phyloP scores from a whole-genome alignment of 1,140 invertebrate genomes.

The Marisa cornuarietis region DNA sequence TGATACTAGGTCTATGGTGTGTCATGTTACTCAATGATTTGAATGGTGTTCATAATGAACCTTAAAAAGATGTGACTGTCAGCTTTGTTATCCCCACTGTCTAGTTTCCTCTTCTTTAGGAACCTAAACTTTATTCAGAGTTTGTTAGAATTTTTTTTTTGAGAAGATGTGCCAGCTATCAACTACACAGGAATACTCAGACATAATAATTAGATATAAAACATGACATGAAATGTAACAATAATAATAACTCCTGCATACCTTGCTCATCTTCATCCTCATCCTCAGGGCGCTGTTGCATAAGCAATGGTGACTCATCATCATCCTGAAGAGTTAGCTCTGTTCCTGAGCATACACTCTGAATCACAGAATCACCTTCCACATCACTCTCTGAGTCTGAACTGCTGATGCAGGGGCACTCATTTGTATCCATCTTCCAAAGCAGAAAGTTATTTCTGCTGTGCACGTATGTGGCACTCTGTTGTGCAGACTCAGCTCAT shows the following conservation, averaged over 20 bases:
- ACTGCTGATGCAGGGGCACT: slow-evolving; percentile 29
- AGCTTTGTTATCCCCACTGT: no score
- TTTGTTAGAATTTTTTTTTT: no score
- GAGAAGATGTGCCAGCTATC: no score
- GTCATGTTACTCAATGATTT: no score
- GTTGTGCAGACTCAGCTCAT: neutral
- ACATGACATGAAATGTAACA: neutral
- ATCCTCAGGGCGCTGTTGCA: slow-evolving; percentile 38
- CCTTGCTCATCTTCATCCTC: slow-evolving; percentile 32
- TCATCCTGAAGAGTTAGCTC: slow-evolving; percentile 53
- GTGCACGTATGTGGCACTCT: neutral
- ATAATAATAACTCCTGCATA: slow-evolving; percentile 3
- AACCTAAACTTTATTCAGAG: no score
- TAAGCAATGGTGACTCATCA: slow-evolving; percentile 33
- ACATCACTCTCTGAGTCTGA: slow-evolving; percentile 42
- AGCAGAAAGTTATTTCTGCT: neutral
- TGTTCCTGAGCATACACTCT: slow-evolving; percentile 23
- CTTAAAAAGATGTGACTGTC: no score
- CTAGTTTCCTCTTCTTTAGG: no score
- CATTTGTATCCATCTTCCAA: slow-evolving; percentile 15
- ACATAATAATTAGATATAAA: no score
- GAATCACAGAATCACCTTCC: slow-evolving; percentile 16
- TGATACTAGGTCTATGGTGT: no score
- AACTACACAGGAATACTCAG: no score
- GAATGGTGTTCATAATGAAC: no score